phyloP scores from a whole-genome alignment of 1,140 invertebrate genomes.

The Aphaenogaster ashmeadi region DNA sequence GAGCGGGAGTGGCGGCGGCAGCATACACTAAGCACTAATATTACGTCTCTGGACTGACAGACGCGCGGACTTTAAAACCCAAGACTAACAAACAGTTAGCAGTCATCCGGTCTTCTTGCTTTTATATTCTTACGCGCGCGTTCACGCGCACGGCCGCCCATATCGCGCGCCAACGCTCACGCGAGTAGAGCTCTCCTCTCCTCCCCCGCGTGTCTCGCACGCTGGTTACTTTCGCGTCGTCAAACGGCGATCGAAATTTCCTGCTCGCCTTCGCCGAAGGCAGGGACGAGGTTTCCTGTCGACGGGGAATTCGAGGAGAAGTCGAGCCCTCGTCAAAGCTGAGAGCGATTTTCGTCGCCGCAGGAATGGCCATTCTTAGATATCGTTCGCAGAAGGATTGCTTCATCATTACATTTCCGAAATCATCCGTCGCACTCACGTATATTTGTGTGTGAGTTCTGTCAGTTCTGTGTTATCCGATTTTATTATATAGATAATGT shows the following conservation, averaged over 20 bases:
- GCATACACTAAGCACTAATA: constrained; percentile 86
- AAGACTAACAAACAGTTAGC: constrained; percentile 87
- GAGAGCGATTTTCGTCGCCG: constrained; percentile 30
- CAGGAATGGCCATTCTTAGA: not conserved
- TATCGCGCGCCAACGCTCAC: constrained; percentile 74
- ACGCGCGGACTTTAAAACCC: constrained; percentile 87
- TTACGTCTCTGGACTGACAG: constrained; percentile 87
- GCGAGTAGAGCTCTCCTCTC: constrained; percentile 2
- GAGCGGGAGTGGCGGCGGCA: constrained; percentile 77
- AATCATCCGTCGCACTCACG: too few species aligned
- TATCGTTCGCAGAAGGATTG: constrained; percentile 19
- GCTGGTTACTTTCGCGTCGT: constrained; percentile 61
- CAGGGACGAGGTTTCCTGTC: constrained; percentile 51
- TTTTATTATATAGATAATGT: not conserved
- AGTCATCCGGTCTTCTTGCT: constrained; percentile 87
- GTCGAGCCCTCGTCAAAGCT: constrained; percentile 28
- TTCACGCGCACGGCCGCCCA: constrained; percentile 70
- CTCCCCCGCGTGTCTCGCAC: not conserved
- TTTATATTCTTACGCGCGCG: constrained; percentile 84
- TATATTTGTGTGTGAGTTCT: not conserved
- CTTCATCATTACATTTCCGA: too few species aligned
- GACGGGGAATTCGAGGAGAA: not conserved
- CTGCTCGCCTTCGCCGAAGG: constrained; percentile 54
- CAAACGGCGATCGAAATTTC: constrained; percentile 65
- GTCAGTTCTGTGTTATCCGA: not conserved